Conservation (phyloP, 2,888 invertebrate genomes). For the Enoplolaimus lenunculus region DNA sequence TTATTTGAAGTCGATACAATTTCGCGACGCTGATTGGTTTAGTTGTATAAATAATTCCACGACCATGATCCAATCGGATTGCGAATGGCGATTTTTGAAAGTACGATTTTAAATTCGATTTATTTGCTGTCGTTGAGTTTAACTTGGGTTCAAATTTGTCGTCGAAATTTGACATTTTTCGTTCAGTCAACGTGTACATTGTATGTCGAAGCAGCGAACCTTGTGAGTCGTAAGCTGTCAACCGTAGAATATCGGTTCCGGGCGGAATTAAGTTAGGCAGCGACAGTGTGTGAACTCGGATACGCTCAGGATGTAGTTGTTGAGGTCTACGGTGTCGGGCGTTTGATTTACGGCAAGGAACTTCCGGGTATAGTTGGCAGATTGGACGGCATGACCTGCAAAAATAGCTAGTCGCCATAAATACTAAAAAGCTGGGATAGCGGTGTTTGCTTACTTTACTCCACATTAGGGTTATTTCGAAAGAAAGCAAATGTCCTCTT, state of each 20-base stretch:
- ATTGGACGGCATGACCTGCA: background rate
- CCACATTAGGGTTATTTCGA: too few relatives aligned
- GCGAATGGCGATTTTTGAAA: too few relatives aligned
- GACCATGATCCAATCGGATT: slow-evolving; percentile 13
- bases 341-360: too few relatives aligned
- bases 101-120: too few relatives aligned
- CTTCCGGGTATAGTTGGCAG: too few relatives aligned
- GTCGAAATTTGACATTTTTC: background rate
- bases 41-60: slow-evolving; percentile 2
- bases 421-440: background rate
- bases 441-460: too few relatives aligned
- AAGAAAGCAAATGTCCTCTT: too few relatives aligned
- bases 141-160: too few relatives aligned
- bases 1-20: background rate
- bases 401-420: background rate
- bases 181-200: slow-evolving; percentile 31
- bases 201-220: slow-evolving; percentile 39
- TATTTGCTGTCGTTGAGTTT: too few relatives aligned
- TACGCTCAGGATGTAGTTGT: too few relatives aligned
- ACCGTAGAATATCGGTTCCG: slow-evolving; percentile 42
- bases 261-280: slow-evolving; percentile 42
- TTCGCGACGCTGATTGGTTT: background rate
- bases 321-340: too few relatives aligned
- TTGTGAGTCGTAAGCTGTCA: slow-evolving; percentile 43
- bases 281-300: slow-evolving; percentile 43